A percentile compares a stretch with the other conserved stretches of the same genome.
Evolutionary conservation across 2,797 vertebrate species (phyloP).

Genomic region (Sarcoramphus papa): DNA sequence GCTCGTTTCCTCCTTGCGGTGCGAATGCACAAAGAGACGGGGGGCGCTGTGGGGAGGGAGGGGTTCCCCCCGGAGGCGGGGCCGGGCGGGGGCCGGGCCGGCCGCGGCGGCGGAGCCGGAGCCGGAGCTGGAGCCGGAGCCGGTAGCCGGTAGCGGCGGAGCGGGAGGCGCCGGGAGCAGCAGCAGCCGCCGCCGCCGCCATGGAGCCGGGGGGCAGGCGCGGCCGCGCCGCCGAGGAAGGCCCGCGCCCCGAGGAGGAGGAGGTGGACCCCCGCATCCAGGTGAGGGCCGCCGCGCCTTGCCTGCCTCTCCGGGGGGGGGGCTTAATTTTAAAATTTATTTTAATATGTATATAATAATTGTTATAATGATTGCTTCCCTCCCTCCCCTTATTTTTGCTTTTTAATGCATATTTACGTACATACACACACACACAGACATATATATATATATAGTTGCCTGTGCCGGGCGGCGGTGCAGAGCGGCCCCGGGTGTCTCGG

Average conservation of each 20-base stretch:
- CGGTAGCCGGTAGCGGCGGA: background rate
- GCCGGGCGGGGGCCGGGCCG: background rate
- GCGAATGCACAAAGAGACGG: background rate
- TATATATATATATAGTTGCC: fast-evolving
- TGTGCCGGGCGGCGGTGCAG: background rate
- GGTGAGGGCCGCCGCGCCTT: slow-evolving; percentile 64
- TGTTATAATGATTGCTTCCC: background rate
- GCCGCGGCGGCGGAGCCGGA: background rate
- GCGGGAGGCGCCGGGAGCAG: background rate
- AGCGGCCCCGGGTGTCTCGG: background rate
- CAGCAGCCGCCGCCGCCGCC: background rate
- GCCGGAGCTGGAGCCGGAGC: too few relatives aligned
- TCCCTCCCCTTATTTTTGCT: background rate
- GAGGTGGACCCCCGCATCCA: slow-evolving; percentile 94
- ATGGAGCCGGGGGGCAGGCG: background rate
- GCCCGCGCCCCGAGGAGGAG: slow-evolving; percentile 2
- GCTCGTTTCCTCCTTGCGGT: background rate
- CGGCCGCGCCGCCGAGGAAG: background rate
- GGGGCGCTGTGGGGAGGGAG: background rate
- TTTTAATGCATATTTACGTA: background rate
- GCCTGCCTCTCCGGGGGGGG: background rate
- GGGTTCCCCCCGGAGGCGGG: background rate
- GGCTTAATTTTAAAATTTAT: background rate
- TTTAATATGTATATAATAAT: fast-evolving
- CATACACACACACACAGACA: fast-evolving